These are phyloP conservation scores for Aphidoletes aphidimyza DNA, from an alignment of 2,888 invertebrate species.

Conservation along the genomic window DNA sequence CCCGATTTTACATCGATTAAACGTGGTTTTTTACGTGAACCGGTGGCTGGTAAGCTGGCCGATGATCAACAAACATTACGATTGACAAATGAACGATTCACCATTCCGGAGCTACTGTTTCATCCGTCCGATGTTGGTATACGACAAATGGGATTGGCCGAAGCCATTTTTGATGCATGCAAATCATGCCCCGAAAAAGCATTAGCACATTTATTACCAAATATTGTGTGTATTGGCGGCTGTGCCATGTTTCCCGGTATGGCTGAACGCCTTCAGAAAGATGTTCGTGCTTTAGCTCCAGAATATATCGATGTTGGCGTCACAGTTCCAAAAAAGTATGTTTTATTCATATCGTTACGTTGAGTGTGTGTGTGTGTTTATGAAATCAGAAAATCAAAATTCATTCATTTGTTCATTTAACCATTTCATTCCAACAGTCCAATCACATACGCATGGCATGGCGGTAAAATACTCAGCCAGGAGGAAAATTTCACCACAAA, in stretches of 20 bases:
- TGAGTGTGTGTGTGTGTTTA: no score
- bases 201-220: slow-evolving; percentile 80
- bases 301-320: slow-evolving; percentile 82
- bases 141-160: slow-evolving; percentile 89
- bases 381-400: no score
- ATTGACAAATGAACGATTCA: slow-evolving; percentile 93
- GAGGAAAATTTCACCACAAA: slow-evolving; percentile 78
- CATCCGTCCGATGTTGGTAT: slow-evolving; percentile 95
- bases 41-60: slow-evolving; percentile 55
- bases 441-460: slow-evolving; percentile 87
- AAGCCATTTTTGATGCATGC: slow-evolving; percentile 85
- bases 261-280: slow-evolving; percentile 78
- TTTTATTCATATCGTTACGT: no score
- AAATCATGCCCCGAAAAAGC: slow-evolving; percentile 78
- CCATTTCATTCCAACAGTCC: no score
- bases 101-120: slow-evolving; percentile 94
- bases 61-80: slow-evolving; percentile 81
- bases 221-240: slow-evolving; percentile 88
- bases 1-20: slow-evolving; percentile 94
- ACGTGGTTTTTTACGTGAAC: slow-evolving; percentile 70
- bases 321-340: slow-evolving; percentile 74
- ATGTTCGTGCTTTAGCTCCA: slow-evolving; percentile 82
- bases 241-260: slow-evolving; percentile 85
- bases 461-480: slow-evolving; percentile 80
- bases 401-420: slow-evolving; percentile 54